Percentiles rank a stretch among this genome's conserved stretches.
Conservation (phyloP, 1,140 invertebrate genomes). For the Drosophila orosa region DNA sequence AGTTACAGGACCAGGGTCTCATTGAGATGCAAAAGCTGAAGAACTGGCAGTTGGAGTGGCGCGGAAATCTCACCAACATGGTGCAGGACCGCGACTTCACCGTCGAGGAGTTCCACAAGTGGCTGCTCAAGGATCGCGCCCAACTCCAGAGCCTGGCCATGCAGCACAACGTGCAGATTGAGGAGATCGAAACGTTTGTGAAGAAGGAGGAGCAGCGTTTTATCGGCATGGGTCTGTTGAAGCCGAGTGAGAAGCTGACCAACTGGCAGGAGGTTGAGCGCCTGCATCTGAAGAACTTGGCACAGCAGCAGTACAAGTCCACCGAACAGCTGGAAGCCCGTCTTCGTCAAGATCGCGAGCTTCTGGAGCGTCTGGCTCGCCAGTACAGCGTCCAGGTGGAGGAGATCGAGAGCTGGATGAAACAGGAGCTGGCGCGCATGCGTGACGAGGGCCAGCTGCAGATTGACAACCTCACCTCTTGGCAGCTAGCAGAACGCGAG, state of each 20-base stretch:
- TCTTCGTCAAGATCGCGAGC: slow-evolving; percentile 70
- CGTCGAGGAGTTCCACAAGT: slow-evolving; percentile 82
- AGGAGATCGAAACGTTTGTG: slow-evolving; percentile 81
- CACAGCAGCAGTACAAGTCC: slow-evolving; percentile 78
- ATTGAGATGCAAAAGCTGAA: slow-evolving; percentile 78
- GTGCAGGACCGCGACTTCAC: slow-evolving; percentile 80
- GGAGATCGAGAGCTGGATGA: slow-evolving; percentile 81
- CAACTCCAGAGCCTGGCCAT: slow-evolving; percentile 74
- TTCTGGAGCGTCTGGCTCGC: slow-evolving; percentile 67
- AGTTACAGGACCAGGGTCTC: slow-evolving; percentile 67
- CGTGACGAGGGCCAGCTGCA: slow-evolving; percentile 80
- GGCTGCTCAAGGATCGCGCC: slow-evolving; percentile 73
- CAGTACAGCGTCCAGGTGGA: slow-evolving; percentile 80
- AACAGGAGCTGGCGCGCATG: slow-evolving; percentile 75
- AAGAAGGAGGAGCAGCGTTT: slow-evolving; percentile 80
- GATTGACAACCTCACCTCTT: slow-evolving; percentile 77
- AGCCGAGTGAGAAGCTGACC: slow-evolving; percentile 78
- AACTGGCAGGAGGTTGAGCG: slow-evolving; percentile 82
- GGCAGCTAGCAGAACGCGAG: slow-evolving; percentile 77
- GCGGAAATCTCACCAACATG: slow-evolving; percentile 79
- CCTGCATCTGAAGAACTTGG: slow-evolving; percentile 69
- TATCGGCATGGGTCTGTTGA: slow-evolving; percentile 76
- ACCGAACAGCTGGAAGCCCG: slow-evolving; percentile 79
- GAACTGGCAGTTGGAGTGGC: slow-evolving; percentile 79
- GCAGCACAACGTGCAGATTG: slow-evolving; percentile 81